Base-by-base conservation (phyloP, 1,140 invertebrate species). In the Heliconius eleuchia region DNA sequence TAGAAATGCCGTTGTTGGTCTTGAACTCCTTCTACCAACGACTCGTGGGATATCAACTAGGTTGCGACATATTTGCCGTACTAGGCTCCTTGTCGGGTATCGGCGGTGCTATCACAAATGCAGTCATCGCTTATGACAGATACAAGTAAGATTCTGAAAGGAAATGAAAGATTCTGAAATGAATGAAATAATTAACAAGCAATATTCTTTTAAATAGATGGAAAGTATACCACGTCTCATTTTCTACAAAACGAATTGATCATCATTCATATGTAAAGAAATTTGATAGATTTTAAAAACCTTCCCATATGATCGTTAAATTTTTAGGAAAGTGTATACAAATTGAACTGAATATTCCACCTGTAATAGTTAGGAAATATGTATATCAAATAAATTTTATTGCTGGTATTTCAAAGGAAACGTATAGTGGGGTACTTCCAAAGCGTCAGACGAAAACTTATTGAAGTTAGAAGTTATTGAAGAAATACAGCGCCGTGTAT, bases 61-160 rank as follows among this genome's bases (percentile, higher is more conserved):
- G 96, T 11, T 97, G 97, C 87, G 96, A 97, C 80, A 94, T 97
- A 37, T 97, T 97, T 86, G 96, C 95, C 0, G 86, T 95, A 0
- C 89, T 97, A 1, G 97, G 97, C 0, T 95, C 96, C 9, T 91
- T 97, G 76, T 96, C 97, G 0, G 97, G 97, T 0, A 96, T 97
- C 39, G 97, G 96, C 0, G 96, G 96, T 3, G 96, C 97, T 0
- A 96, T 97, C 73, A 96, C 96, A 7, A 97, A 97, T 84, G 96
- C 96, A 19, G 96, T 97, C 1, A 97, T 97, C 77, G 96, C 97
- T 11, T 97, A 95, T 85, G 97, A 97, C 90, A 95, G 97, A 94
- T 97, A 97, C 91, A 96, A 96, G 96, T 96, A 85, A 87, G 91
- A 52, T 52, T 46, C 42, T 46, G 13, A 46, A 46, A 46, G 13